phyloP scores from a whole-genome alignment of 2,113 vertebrate species.

The Ciconia stormi region DNA sequence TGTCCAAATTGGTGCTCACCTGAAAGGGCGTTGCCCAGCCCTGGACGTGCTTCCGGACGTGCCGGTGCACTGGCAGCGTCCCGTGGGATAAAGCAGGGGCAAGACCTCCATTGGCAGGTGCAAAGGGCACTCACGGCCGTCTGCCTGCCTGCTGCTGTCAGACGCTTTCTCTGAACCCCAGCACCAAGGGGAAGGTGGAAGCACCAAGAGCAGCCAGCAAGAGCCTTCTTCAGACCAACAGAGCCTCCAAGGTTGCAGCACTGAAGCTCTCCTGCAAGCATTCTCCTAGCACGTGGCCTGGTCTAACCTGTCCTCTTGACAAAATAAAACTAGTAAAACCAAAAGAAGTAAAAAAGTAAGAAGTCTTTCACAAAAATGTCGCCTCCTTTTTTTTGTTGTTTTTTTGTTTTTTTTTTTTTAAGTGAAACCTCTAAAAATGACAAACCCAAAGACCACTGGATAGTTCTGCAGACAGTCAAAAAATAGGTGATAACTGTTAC shows the following conservation, averaged over 20 bases:
- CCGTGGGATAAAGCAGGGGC: accelerated
- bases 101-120: background rate
- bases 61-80: background rate
- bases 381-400: background rate
- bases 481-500: background rate
- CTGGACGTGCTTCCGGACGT: background rate
- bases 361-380: background rate
- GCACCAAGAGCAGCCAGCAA: background rate
- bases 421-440: background rate
- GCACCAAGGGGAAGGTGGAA: background rate
- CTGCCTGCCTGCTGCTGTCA: background rate
- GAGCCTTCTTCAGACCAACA: background rate
- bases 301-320: background rate
- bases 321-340: background rate
- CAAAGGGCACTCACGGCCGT: accelerated
- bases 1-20: background rate
- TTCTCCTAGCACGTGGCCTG: background rate
- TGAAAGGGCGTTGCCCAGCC: accelerated
- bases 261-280: background rate
- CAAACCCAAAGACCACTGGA: background rate
- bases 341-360: background rate
- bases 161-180: background rate
- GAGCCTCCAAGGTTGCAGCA: background rate
- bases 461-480: background rate
- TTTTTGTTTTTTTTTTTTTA: background rate